phyloP scores from a whole-genome alignment of 2,113 vertebrate genomes.

The Sigmodon hispidus region DNA sequence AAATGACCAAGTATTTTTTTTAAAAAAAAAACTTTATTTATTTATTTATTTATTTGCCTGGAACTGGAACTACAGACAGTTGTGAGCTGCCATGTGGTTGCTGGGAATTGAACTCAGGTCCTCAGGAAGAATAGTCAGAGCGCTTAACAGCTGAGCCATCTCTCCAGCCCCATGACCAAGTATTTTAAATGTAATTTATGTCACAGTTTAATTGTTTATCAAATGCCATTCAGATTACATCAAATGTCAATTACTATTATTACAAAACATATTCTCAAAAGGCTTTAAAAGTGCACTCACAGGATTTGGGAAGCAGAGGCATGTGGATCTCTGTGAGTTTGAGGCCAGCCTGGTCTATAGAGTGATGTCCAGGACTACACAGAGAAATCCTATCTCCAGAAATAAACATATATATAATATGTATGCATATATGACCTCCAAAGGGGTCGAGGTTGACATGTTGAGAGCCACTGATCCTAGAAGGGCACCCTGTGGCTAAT shows the following conservation, averaged over 20 bases:
- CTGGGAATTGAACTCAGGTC: too few relatives aligned
- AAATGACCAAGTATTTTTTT: constrained; percentile 40
- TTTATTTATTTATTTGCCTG: too few relatives aligned
- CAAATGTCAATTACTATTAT: constrained; percentile 31
- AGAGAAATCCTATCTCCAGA: background rate
- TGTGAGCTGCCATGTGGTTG: too few relatives aligned
- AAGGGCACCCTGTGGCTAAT: background rate
- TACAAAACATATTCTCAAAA: background rate
- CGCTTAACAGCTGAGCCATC: too few relatives aligned
- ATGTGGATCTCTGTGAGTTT: background rate
- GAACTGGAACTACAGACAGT: too few relatives aligned
- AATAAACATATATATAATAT: background rate
- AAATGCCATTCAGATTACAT: constrained; percentile 37
- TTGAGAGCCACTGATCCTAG: background rate
- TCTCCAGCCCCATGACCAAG: too few relatives aligned
- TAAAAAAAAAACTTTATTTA: too few relatives aligned
- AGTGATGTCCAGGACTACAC: background rate
- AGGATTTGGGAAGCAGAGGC: background rate
- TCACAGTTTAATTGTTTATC: constrained; percentile 1
- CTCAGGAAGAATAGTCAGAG: too few relatives aligned
- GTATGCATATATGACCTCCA: too few relatives aligned
- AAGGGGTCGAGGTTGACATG: background rate
- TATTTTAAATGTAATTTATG: constrained; percentile 24
- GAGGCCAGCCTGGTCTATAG: background rate
- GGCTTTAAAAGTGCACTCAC: constrained; percentile 16